Conservation (phyloP, 2,113 vertebrate species). For the Cololabis saira region DNA sequence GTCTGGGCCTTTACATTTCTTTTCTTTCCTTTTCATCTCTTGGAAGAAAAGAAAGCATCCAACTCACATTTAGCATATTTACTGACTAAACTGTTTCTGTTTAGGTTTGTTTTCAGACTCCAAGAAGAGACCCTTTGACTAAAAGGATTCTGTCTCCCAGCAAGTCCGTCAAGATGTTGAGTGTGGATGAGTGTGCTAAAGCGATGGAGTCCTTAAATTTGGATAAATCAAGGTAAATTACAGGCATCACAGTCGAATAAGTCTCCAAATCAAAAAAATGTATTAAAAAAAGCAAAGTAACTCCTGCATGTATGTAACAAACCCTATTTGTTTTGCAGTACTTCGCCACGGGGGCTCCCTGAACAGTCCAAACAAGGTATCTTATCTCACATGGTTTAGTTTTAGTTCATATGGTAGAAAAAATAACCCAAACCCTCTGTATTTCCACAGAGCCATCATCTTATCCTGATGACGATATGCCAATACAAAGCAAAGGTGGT, state of each 20-base stretch:
- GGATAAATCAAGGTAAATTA: conserved; percentile 56
- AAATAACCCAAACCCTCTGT: background rate
- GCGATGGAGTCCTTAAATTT: conserved; percentile 52
- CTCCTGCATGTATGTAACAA: no score
- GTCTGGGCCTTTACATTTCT: no score
- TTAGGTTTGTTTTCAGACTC: conserved; percentile 96
- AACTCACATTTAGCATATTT: background rate
- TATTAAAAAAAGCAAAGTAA: no score
- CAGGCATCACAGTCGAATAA: background rate
- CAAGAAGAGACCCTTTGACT: conserved; percentile 89
- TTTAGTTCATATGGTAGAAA: background rate
- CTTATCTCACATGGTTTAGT: background rate
- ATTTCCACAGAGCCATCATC: conserved; percentile 47
- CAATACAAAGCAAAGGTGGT: conserved; percentile 74
- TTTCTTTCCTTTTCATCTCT: no score
- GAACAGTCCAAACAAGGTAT: conserved; percentile 56
- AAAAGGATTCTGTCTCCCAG: conserved; percentile 87
- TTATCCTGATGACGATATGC: conserved; percentile 74
- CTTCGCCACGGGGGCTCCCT: conserved; percentile 7
- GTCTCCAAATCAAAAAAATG: no score
- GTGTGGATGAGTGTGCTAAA: conserved; percentile 62
- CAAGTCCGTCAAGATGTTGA: conserved; percentile 66
- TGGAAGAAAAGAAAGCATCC: no score
- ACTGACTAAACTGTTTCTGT: conserved; percentile 20
- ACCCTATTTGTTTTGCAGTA: conserved; percentile 48